Conservation (phyloP, 2,113 vertebrate genomes). For the Ctenodactylus gundi region DNA sequence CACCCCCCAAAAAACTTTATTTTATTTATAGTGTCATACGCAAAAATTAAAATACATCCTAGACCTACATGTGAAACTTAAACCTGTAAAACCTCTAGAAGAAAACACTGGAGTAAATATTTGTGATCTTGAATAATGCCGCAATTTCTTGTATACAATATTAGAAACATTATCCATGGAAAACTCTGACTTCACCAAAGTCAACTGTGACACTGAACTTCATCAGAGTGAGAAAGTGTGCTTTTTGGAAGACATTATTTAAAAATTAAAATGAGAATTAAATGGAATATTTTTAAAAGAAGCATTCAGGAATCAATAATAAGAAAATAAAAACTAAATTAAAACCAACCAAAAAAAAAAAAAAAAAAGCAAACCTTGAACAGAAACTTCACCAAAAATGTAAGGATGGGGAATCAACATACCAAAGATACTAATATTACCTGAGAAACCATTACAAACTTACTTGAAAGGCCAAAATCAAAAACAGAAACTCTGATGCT, state of each 20-base stretch:
- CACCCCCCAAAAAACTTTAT: neutral
- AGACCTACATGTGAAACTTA: neutral
- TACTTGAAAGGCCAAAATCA: neutral
- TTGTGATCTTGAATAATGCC: neutral
- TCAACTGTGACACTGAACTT: neutral
- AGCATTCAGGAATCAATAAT: conserved; percentile 24
- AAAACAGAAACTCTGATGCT: neutral
- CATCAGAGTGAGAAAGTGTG: neutral
- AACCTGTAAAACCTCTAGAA: neutral
- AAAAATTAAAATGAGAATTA: neutral
- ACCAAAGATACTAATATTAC: neutral
- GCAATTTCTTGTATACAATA: neutral
- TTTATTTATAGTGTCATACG: neutral
- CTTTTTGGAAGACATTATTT: neutral
- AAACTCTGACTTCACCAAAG: neutral
- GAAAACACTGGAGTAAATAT: neutral
- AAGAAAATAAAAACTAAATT: conserved; percentile 12
- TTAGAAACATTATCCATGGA: neutral
- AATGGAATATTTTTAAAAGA: neutral
- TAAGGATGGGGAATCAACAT: neutral
- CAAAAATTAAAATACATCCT: neutral
- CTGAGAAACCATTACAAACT: neutral
- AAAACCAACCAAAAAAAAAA: too few species aligned
- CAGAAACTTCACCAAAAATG: neutral
- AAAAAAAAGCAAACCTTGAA: neutral